These are phyloP conservation scores for Channa maculata DNA, from an alignment of 2,113 vertebrate species.

Conservation along the genomic window DNA sequence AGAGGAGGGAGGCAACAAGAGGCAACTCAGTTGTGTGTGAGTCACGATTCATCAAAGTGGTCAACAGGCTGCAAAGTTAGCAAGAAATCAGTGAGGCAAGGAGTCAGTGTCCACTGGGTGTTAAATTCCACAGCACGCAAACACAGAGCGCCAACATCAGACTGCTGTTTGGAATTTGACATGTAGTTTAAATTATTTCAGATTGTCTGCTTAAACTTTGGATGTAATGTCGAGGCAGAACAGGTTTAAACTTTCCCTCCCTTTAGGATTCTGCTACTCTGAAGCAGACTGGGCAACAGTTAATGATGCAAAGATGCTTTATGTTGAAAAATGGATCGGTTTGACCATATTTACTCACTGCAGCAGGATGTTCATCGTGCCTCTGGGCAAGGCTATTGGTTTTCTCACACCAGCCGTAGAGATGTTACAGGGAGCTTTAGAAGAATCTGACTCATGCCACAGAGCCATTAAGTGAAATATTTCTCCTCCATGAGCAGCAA, in stretches of 20 bases:
- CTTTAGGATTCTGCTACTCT: conserved; percentile 17
- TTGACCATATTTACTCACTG: conserved; percentile 50
- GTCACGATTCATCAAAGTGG: conserved; percentile 21
- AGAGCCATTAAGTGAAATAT: conserved; percentile 42
- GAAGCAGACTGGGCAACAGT: conserved; percentile 39
- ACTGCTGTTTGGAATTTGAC: conserved; percentile 8
- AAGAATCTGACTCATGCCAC: conserved; percentile 54
- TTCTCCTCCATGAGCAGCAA: conserved; percentile 26
- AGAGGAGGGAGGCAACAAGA: neutral
- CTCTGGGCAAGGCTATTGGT: conserved; percentile 37
- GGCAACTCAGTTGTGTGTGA: conserved; percentile 2
- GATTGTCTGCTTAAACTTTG: conserved; percentile 35
- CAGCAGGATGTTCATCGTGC: conserved; percentile 32
- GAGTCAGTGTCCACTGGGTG: conserved; percentile 44
- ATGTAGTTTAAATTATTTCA: conserved; percentile 42
- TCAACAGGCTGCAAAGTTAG: conserved; percentile 16
- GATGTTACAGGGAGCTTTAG: conserved; percentile 45
- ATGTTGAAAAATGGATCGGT: conserved; percentile 62
- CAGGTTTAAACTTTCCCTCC: conserved; percentile 22
- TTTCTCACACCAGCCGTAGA: conserved; percentile 20
- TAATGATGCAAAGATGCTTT: conserved; percentile 40
- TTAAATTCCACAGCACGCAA: conserved; percentile 61
- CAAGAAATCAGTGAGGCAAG: conserved; percentile 19
- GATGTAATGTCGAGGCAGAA: conserved; percentile 13
- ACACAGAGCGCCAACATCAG: neutral